phyloP scores from a whole-genome alignment of 2,888 invertebrate species.

The Abrostola triplasia region DNA sequence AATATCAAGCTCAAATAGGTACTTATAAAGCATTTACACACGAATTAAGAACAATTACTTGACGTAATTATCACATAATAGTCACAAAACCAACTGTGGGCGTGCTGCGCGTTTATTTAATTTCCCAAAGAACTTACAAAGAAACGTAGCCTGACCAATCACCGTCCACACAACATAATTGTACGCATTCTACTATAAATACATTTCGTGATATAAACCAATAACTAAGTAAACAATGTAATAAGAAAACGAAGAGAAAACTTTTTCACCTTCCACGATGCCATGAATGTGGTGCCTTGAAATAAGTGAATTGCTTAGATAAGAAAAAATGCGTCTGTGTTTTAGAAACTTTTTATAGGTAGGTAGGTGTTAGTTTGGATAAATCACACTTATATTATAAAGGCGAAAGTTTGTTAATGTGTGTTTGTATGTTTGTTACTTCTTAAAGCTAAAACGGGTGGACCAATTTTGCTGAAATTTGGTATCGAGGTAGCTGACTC shows the following conservation, averaged over 20 bases:
- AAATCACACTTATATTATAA: no score
- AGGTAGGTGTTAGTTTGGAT: constrained; percentile 1
- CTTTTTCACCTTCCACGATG: constrained; percentile 40
- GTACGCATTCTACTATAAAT: constrained; percentile 45
- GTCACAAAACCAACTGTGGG: constrained; percentile 21
- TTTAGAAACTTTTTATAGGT: background rate
- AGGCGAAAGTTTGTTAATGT: no score
- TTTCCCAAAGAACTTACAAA: constrained; percentile 23
- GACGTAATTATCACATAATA: constrained; percentile 32
- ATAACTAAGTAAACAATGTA: constrained; percentile 55
- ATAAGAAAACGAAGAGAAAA: constrained; percentile 38
- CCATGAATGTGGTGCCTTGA: constrained; percentile 16
- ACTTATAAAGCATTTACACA: background rate
- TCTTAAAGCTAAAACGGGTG: no score
- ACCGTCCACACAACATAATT: constrained; percentile 52
- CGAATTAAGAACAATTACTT: constrained; percentile 25
- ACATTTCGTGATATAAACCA: constrained; percentile 58
- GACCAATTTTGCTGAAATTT: no score
- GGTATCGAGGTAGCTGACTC: no score
- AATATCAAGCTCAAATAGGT: no score
- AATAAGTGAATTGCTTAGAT: constrained; percentile 38
- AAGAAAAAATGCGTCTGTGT: constrained; percentile 8
- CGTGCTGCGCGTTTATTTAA: constrained; percentile 26
- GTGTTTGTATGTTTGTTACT: no score
- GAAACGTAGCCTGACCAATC: constrained; percentile 56